Evolutionary conservation across 2,113 vertebrate species (phyloP), one percentile per base, ranked within the genome.

Genomic region (Oncorhynchus tshawytscha): DNA sequence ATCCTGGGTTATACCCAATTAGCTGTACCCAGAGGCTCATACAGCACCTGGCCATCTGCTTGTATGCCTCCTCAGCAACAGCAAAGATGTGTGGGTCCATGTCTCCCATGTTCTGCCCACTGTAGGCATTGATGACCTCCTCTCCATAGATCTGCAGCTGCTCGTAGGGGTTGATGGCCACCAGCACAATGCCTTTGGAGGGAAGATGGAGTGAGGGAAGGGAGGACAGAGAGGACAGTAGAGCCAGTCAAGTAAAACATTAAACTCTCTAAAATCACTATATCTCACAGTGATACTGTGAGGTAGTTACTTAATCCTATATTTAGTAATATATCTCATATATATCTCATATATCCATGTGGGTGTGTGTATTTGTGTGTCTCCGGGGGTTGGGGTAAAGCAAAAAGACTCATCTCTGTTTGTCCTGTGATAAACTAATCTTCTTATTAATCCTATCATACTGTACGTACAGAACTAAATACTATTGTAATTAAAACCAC

Each of bases 1-100:
- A 5, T 22, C 59, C 7, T 22, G 9, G 24, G 59, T 62, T 62
- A 13, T 22, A 22, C 3, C 9, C 59, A 22, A 24, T 8, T 22
- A 62, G 59, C 59, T 62, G 59, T 62, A n/a, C 18, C 59, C 67
- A 39, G 31, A 9, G 29, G 5, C 16, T 70, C n/a, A 48, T 69
- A 34, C 31, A 13, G 45, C 57, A 98, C 97, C 97, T 96, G 89
- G 92, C 94, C 98, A 99, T 99, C 87, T 99, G 97, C 75, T 97
- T 97, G 79, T 97, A 99, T 0, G 98, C 97, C 78, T 98, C 96
- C 72, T 99, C 96, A 0, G 98, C 97, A 89, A 99, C 96, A 0
- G 98, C 98, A 0, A 98, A 99, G 81, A 99, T 98, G 82, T 99
- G 98, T 0, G 98, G 98, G 82, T 99, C 96, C 97, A 99, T 98